Evolutionary conservation across 2,797 vertebrate species (phyloP).

Genomic region (Muscicapa striata): DNA sequence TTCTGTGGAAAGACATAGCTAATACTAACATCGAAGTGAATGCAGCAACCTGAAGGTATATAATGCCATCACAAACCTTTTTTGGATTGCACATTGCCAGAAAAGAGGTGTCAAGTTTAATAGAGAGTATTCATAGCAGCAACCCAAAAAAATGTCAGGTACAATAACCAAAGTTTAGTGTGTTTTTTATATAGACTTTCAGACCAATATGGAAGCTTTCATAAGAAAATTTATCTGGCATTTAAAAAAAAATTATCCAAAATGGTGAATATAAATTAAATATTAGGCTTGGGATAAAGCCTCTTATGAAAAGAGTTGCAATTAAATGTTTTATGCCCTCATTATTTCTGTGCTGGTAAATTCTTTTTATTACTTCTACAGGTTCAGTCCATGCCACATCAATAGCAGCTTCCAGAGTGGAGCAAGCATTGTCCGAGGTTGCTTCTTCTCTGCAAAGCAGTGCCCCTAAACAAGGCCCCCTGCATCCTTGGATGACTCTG

Average conservation of each 20-base stretch:
- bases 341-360: neutral
- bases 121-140: neutral
- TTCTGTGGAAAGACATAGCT: neutral
- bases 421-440: conserved; percentile 95
- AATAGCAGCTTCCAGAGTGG: conserved; percentile 95
- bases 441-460: conserved; percentile 98
- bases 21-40: neutral
- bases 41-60: neutral
- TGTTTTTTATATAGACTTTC: neutral
- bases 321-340: neutral
- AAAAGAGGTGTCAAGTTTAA: neutral
- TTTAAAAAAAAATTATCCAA: neutral
- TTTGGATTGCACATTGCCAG: neutral
- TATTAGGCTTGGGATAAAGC: neutral
- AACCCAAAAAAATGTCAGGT: neutral
- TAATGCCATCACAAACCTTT: neutral
- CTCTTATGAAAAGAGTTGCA: neutral
- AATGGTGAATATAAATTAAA: neutral
- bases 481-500: conserved; percentile 98
- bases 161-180: neutral
- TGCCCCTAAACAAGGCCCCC: conserved; percentile 92
- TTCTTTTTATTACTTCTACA: conserved; percentile 55
- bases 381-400: conserved; percentile 96
- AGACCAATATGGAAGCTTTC: neutral
- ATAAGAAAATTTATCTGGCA: neutral